Evolutionary conservation across 35 echinoderm and acorn worm genomes (phyloP), one percentile per base, ranked within the genome.

Genomic region (Holothuria glaberrima): DNA sequence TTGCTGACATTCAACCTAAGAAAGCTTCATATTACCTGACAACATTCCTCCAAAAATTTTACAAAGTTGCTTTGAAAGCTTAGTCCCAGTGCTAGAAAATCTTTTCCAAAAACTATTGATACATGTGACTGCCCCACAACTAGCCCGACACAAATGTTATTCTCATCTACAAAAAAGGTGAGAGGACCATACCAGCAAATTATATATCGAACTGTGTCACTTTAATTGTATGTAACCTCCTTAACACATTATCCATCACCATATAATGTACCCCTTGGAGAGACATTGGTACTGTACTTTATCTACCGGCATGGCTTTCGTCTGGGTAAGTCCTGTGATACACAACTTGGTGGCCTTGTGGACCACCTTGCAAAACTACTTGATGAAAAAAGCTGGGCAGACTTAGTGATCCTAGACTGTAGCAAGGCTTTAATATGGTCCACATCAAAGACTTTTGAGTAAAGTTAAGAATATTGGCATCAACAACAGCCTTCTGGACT

Each of bases 81-180:
- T 54, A 54, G 86, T 86, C 6, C 91, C 91, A 54, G 36, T 90
- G 19, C 52, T 82, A 27, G 57, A 16, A 20, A 54, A 54, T 1
- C 5, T 85, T 71, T 85, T 84, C 64, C 41, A 86, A 71, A 86
- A 75, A 84, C 86, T 25, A 31, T 93, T 14, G 61, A 71, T 54
- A 60, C 62, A 29, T 88, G 93, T 56, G 7, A 26, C 57, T 91
- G 30, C 90, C 84, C 14, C 10, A 72, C 10, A 82, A 69, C 67
- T 95, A 83, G 93, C 34, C 59, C 22, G 63, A 81, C 71, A 90
- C 90, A 80, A 88, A 82, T 54, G 60, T 92, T 18, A 80, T 86
- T n/a, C 83, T 71, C n/a, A 26, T 92, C 9, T 94, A 86, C 58
- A 92, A 95, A 66, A 95, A 95, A 68, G 90, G 93, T 16, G 64